phyloP scores from a whole-genome alignment of 2,888 invertebrate genomes.

The Ceramica pisi region DNA sequence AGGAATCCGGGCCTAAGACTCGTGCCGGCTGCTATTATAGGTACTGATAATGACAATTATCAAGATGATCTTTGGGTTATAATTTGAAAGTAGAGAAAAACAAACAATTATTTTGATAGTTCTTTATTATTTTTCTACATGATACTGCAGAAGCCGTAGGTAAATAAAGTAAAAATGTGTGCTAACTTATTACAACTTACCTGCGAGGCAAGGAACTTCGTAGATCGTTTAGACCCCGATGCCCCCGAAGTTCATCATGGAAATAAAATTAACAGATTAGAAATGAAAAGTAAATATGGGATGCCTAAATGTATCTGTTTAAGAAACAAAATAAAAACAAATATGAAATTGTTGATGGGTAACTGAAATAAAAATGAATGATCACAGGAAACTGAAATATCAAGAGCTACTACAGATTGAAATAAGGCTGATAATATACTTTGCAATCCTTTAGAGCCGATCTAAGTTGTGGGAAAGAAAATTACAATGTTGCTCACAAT shows the following conservation, averaged over 20 bases:
- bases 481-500: too few relatives aligned
- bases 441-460: constrained; percentile 45
- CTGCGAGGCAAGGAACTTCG: constrained; percentile 75
- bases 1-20: too few relatives aligned
- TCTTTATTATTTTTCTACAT: constrained; percentile 34
- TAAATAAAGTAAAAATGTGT: constrained; percentile 27
- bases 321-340: constrained; percentile 20
- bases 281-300: constrained; percentile 72
- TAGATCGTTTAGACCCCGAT: constrained; percentile 73
- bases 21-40: too few relatives aligned
- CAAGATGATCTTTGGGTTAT: neutral
- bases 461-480: constrained; percentile 29
- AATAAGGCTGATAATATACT: constrained; percentile 43
- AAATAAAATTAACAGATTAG: constrained; percentile 84
- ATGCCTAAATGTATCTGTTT: constrained; percentile 22
- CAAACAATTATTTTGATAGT: neutral
- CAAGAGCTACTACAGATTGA: constrained; percentile 15
- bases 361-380: constrained; percentile 16
- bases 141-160: constrained; percentile 4
- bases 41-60: too few relatives aligned
- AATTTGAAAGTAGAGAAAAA: neutral
- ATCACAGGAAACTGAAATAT: constrained; percentile 25
- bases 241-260: constrained; percentile 81
- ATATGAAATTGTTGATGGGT: neutral
- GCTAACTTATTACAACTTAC: constrained; percentile 73